Evolutionary conservation across 2,888 invertebrate genomes (phyloP).

Genomic region (Eustalomyia histrio): DNA sequence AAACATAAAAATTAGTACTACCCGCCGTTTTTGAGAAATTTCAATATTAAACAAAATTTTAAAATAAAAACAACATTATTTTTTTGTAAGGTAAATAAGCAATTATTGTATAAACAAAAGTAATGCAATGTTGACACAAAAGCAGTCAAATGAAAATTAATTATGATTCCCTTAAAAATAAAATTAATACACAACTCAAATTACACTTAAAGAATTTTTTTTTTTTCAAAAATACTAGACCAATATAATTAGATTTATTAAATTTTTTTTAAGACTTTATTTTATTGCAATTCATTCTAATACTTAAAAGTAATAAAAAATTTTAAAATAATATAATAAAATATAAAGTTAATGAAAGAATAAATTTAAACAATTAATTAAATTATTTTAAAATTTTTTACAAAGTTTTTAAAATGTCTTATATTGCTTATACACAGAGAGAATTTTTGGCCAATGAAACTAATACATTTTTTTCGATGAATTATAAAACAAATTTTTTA

Average conservation of each 20-base stretch:
- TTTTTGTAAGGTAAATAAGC: conserved; percentile 24
- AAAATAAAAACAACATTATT: conserved; percentile 39
- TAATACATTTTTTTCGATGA: too few species aligned
- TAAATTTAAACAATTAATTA: too few species aligned
- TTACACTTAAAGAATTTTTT: background rate
- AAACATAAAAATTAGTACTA: conserved; percentile 59
- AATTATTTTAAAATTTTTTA: too few species aligned
- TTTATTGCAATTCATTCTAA: too few species aligned
- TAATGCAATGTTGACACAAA: conserved; percentile 42
- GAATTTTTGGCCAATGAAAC: too few species aligned
- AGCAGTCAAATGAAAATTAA: conserved; percentile 2
- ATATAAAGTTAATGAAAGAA: too few species aligned
- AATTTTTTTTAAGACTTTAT: background rate
- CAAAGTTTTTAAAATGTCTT: too few species aligned
- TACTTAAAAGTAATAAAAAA: too few species aligned
- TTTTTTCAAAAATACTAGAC: background rate
- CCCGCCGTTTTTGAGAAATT: conserved; percentile 57
- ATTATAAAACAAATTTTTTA: too few species aligned
- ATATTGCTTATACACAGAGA: too few species aligned
- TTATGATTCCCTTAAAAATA: conserved; percentile 10
- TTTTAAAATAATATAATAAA: too few species aligned
- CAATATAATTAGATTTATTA: background rate
- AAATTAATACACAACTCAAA: background rate
- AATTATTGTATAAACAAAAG: conserved; percentile 28
- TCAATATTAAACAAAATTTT: conserved; percentile 21